Base-by-base conservation (phyloP, 2,113 vertebrate species). In the Sylvilagus bachmani region DNA sequence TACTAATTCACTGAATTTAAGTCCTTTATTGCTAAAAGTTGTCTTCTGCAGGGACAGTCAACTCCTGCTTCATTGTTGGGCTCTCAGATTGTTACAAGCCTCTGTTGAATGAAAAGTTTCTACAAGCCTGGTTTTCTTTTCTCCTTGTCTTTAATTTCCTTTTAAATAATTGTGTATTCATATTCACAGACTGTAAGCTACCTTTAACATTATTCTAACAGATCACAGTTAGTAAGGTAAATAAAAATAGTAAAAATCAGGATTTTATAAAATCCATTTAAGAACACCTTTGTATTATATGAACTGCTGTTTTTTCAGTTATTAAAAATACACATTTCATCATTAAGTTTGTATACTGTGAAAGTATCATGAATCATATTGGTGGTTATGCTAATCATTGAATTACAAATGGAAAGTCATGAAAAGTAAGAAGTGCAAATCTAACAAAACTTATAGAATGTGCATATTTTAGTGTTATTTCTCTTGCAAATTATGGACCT, bases 131-230 rank as follows among this genome's bases (percentile, higher is more conserved):
- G 16, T 66, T 91, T 82, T 96, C 21, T 86, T 79, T 91, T 80
- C 31, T 86, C 10, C 33, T 70, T 64, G 2, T 74, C 25, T 90
- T 93, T 96, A 38, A 58, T 66, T 96, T 44, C 4, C 51, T 93
- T 90, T 92, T 61, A 83, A 93, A 31, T 3, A 38, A 89, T 83
- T 90, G 10, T 53, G 12, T 84, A 85, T 64, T 95, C 36, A 36
- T 78, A 66, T 80, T 96, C 66, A 71, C 27, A 33, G 36, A 91
- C 81, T 92, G 19, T 4, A 92, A 66, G 29, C 1, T 89, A 75
- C 22, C 10, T 89, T 90, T 89, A 93, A 93, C 70, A 64, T 70
- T 95, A 64, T n/a, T 85, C 83, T 94, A 80, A 93, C 31, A 31
- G 90, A 88, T 82, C 25, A 84, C 89, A 90, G 66, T 95, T 67